A percentile compares a stretch with the other conserved stretches of the same genome.
Conservation (phyloP, 92 coral and sea anemone species). For the Palythoa heliodiscus region DNA sequence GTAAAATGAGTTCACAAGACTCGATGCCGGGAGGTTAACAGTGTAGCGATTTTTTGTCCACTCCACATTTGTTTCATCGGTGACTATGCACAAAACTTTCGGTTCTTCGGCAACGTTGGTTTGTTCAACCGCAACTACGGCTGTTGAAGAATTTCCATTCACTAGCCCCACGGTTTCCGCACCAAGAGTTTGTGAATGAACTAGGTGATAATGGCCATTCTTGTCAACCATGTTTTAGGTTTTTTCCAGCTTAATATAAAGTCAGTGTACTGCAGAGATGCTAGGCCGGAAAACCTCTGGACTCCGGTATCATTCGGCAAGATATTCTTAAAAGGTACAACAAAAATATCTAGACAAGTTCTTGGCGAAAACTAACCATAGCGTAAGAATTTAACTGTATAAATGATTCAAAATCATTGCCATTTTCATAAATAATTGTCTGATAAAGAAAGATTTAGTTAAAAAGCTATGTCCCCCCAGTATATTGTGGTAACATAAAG, state of each 20-base stretch:
- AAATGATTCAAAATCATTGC: no score
- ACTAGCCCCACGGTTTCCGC: constrained; percentile 29
- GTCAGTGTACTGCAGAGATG: neutral
- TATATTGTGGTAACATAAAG: no score
- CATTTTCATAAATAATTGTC: no score
- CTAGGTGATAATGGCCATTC: constrained; percentile 27
- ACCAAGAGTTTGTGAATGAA: constrained; percentile 38
- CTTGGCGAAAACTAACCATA: neutral
- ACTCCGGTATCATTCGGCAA: neutral
- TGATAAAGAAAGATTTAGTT: no score
- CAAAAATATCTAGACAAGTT: neutral
- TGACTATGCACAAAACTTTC: constrained; percentile 79
- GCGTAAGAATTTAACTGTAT: neutral
- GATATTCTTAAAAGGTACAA: neutral
- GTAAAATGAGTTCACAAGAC: constrained; percentile 63
- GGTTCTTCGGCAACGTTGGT: constrained; percentile 68
- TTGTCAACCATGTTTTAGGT: constrained; percentile 29
- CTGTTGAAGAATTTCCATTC: constrained; percentile 32
- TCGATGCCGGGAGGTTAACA: constrained; percentile 73
- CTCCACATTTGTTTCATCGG: constrained; percentile 82
- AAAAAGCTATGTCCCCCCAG: no score
- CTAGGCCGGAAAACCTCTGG: neutral
- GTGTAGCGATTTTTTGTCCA: constrained; percentile 61
- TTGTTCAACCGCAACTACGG: constrained; percentile 71
- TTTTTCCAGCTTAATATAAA: neutral